Percentiles rank a stretch among this genome's conserved stretches.
Evolutionary conservation across 2,113 vertebrate genomes (phyloP).

Genomic region (Pteropus alecto): DNA sequence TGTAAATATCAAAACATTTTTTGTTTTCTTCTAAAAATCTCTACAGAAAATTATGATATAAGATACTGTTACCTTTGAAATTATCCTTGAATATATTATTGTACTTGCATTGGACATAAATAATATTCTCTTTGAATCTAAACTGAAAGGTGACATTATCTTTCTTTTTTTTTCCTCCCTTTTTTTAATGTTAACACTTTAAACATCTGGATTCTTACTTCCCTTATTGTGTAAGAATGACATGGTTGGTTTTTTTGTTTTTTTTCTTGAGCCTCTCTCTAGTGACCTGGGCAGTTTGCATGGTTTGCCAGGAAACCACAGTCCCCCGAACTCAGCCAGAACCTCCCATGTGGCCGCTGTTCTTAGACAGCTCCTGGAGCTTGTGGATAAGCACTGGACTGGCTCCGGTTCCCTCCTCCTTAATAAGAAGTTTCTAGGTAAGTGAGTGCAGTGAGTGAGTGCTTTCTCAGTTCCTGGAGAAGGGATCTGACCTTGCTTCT

Average conservation of each 20-base stretch:
- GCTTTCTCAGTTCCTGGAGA: neutral
- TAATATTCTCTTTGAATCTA: slow-evolving; percentile 24
- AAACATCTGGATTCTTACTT: slow-evolving; percentile 29
- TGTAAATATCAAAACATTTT: slow-evolving; percentile 24
- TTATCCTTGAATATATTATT: slow-evolving; percentile 28
- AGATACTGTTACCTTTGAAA: slow-evolving; percentile 31
- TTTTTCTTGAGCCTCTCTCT: slow-evolving; percentile 71
- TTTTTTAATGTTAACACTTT: slow-evolving; percentile 6
- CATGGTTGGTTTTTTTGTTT: slow-evolving; percentile 38
- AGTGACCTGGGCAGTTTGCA: slow-evolving; percentile 71
- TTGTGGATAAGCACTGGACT: slow-evolving; percentile 83
- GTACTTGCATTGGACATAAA: neutral
- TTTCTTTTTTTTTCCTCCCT: neutral
- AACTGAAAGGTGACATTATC: slow-evolving; percentile 23
- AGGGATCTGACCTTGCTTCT: neutral
- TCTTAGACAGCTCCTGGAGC: slow-evolving; percentile 79
- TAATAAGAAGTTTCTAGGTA: slow-evolving; percentile 83
- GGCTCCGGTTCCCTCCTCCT: slow-evolving; percentile 82
- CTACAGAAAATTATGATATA: slow-evolving; percentile 17
- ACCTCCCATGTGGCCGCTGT: slow-evolving; percentile 72
- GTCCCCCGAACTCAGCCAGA: slow-evolving; percentile 54
- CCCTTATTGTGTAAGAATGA: slow-evolving; percentile 58
- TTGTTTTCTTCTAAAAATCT: slow-evolving; percentile 48
- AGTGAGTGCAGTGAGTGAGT: slow-evolving; percentile 66
- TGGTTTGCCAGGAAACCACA: slow-evolving; percentile 67